Evolutionary conservation across 1,140 invertebrate genomes (phyloP), one percentile per base, ranked within the genome.

Genomic region (Chlorops oryzae): DNA sequence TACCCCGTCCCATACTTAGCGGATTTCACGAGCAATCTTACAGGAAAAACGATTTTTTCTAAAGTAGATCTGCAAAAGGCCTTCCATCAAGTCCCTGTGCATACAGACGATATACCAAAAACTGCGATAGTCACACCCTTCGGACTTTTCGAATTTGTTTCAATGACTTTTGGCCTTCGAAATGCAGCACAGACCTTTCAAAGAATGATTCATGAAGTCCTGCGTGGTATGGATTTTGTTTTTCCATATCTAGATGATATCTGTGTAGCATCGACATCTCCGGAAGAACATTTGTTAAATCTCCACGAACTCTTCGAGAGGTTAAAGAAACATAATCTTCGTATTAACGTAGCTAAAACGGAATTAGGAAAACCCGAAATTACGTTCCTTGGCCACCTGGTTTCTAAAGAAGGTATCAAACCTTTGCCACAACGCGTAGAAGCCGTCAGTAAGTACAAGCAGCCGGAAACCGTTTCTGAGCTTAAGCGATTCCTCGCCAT

Each of bases 1-100:
- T 81, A 73, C 55, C 78, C 79, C 9, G 49, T 80, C n/a, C 74
- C 75, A 5, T 25, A 40, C 2, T 42, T 50, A 10, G 39, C 41
- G 10, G 48, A 43, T 15, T 42, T 12, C 20, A 43, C 48, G 15
- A 24, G 43, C 17, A 41, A 34, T 28, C 20, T 43, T 15, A n/a
- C 34, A 12, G 13, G 27, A 5, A 50, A 50, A 20, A 28, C 32
- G 12, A 34, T 50, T 9, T 50, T 50, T 21, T 50, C 40, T 2
- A 50, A 28, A 35, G 23, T 50, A 4, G 21, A 50, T 42, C 20
- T 50, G 1, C 32, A 43, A 10, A 61, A 59, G 21, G 78, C 78
- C 0, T 81, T 74, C 51, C 71, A 73, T 57, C 78, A 74, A 52
- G 68, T 43, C 18, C 27, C 40, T 2, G 25, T 43, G 1, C 27